Evolutionary conservation across 2,113 vertebrate species (phyloP).

Genomic region (Trichomycterus rosablanca): DNA sequence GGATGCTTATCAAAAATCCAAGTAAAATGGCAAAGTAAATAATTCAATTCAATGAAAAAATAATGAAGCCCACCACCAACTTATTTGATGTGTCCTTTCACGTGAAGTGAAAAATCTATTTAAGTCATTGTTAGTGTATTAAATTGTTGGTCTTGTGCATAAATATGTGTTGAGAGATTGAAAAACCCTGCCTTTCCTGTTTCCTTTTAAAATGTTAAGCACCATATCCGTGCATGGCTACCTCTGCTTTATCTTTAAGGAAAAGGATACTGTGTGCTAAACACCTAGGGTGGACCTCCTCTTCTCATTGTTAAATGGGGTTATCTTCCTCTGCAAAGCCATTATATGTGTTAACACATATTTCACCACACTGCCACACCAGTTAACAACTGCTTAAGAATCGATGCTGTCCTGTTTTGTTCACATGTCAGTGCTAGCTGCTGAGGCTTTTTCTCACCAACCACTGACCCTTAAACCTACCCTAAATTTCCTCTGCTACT

Average conservation of each 20-base stretch:
- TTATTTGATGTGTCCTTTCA: too few species aligned
- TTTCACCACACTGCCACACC: slow-evolving; percentile 35
- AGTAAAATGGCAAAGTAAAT: too few species aligned
- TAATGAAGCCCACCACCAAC: too few species aligned
- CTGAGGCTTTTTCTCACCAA: slow-evolving; percentile 23
- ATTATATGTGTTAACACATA: slow-evolving; percentile 37
- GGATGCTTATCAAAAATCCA: too few species aligned
- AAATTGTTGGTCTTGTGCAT: too few species aligned
- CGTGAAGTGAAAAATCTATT: too few species aligned
- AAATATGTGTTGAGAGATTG: slow-evolving; percentile 4
- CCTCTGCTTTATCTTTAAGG: slow-evolving; percentile 10
- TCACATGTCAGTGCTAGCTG: slow-evolving; percentile 38
- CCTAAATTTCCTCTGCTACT: slow-evolving; percentile 12
- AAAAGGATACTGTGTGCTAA: slow-evolving; percentile 30
- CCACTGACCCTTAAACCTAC: slow-evolving; percentile 33
- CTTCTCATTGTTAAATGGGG: slow-evolving; percentile 31
- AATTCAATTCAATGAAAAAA: too few species aligned
- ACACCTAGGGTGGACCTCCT: slow-evolving; percentile 39
- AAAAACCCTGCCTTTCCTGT: slow-evolving; percentile 27
- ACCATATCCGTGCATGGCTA: not conserved
- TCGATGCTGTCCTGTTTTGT: slow-evolving; percentile 27
- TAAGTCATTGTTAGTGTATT: too few species aligned
- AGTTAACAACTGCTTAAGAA: slow-evolving; percentile 41
- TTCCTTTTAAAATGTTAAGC: slow-evolving; percentile 23
- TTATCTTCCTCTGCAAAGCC: slow-evolving; percentile 23